phyloP scores from a whole-genome alignment of 2,113 vertebrate genomes.

The Oncorhynchus nerka region DNA sequence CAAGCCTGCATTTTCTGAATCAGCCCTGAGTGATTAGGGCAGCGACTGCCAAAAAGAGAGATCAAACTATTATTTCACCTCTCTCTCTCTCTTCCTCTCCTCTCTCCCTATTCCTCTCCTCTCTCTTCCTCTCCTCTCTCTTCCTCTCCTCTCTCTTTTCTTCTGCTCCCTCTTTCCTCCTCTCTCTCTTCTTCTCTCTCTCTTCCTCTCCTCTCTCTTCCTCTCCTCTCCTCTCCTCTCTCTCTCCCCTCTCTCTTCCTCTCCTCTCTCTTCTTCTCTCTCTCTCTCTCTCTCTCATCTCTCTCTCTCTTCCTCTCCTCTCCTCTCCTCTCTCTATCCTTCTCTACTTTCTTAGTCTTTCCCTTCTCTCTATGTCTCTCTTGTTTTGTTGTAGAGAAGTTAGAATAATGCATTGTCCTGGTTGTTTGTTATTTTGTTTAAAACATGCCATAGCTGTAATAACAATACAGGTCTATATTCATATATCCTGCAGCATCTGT shows the following conservation, averaged over 20 bases:
- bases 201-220: constrained; percentile 65
- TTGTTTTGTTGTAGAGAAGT: too few species aligned
- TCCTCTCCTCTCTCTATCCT: too few species aligned
- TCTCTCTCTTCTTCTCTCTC: constrained; percentile 30
- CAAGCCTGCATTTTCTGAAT: constrained; percentile 99
- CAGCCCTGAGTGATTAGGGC: constrained; percentile 97
- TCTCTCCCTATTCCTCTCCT: constrained; percentile 55
- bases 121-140: constrained; percentile 53
- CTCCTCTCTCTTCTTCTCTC: constrained; percentile 28
- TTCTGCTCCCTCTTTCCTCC: constrained; percentile 48
- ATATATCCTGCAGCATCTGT: too few species aligned
- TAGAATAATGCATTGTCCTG: constrained; percentile 51
- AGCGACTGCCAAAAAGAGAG: constrained; percentile 89
- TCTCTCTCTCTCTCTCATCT: too few species aligned
- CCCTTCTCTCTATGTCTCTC: too few species aligned
- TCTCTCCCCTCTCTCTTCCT: constrained; percentile 52
- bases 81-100: constrained; percentile 28
- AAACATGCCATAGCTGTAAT: constrained; percentile 24
- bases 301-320: too few species aligned
- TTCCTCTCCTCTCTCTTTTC: constrained; percentile 40
- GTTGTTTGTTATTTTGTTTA: constrained; percentile 39
- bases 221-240: constrained; percentile 29
- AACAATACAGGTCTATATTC: too few species aligned
- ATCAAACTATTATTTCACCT: constrained; percentile 80
- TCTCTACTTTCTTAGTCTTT: too few species aligned